Percentiles rank a stretch among this genome's conserved stretches.
phyloP scores from a whole-genome alignment of 30 jellyfish, hydroid and myxozoan species.

The Euphysa ruthae region DNA sequence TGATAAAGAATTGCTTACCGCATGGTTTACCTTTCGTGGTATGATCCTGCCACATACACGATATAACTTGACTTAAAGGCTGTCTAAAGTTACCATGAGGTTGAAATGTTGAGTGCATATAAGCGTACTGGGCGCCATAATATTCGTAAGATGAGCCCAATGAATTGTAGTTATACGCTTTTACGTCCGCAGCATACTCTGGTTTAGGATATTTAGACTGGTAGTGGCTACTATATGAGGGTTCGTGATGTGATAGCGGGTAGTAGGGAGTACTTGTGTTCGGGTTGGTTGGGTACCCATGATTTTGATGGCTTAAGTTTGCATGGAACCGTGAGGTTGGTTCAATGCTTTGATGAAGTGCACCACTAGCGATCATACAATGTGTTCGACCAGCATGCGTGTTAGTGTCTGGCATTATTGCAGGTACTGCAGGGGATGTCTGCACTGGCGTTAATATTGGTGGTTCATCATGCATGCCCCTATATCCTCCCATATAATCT shows the following conservation, averaged over 20 bases:
- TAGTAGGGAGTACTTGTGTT: conserved; percentile 43
- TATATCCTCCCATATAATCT: conserved; percentile 37
- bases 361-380: conserved; percentile 87
- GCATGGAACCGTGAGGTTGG: conserved; percentile 45
- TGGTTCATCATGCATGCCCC: conserved; percentile 60
- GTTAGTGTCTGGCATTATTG: conserved; percentile 62
- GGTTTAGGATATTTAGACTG: conserved; percentile 18
- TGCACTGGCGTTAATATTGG: conserved; percentile 43
- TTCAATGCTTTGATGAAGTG: conserved; percentile 42
- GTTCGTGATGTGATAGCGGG: conserved; percentile 83
- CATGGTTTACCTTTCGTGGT: conserved; percentile 97
- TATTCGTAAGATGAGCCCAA: conserved; percentile 79
- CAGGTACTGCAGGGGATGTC: conserved; percentile 47
- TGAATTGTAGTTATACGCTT: conserved; percentile 20
- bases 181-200: conserved; percentile 45
- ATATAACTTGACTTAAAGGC: conserved; percentile 90
- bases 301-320: conserved; percentile 53
- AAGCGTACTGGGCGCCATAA: conserved; percentile 38
- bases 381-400: conserved; percentile 82
- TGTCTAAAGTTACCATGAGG: conserved; percentile 97
- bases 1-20: conserved; percentile 95
- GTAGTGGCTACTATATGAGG: conserved; percentile 6
- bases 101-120: conserved; percentile 70
- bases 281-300: conserved; percentile 52
- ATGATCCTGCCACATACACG: conserved; percentile 96